Evolutionary conservation across 2,113 vertebrate genomes (phyloP).

Genomic region (Tetrao urogallus): DNA sequence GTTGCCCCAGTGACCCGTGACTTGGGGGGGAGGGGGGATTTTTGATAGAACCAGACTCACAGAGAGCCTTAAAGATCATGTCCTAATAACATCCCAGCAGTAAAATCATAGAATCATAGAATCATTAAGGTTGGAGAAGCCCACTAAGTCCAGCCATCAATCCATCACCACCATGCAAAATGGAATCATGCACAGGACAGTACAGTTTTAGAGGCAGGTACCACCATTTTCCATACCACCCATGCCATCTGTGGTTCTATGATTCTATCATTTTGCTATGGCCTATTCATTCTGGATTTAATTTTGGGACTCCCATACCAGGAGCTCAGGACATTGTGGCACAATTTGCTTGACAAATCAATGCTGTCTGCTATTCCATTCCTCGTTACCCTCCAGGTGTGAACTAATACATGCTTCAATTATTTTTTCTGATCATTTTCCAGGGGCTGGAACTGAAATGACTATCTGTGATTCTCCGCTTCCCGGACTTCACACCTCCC

Average conservation of each 20-base stretch:
- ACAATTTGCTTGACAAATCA: neutral
- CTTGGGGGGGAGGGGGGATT: neutral
- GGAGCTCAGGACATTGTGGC: neutral
- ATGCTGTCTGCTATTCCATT: neutral
- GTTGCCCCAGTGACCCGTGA: neutral
- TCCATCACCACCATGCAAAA: neutral
- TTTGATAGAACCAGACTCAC: neutral
- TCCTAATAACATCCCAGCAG: neutral
- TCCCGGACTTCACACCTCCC: neutral
- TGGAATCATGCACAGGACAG: neutral
- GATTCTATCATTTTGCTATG: no score
- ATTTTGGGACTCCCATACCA: neutral
- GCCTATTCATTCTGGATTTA: neutral
- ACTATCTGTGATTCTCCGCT: neutral
- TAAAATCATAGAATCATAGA: neutral
- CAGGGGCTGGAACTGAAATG: neutral
- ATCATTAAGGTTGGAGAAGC: no score
- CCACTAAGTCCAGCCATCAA: no score
- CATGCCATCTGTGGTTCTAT: no score
- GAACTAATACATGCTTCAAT: neutral
- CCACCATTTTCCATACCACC: neutral
- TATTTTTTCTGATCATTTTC: neutral
- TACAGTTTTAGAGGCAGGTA: neutral
- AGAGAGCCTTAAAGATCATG: neutral
- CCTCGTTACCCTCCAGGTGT: neutral